These are phyloP conservation scores for Sarcophaga carnaria DNA, from an alignment of 2,888 invertebrate genomes.

Conservation along the genomic window DNA sequence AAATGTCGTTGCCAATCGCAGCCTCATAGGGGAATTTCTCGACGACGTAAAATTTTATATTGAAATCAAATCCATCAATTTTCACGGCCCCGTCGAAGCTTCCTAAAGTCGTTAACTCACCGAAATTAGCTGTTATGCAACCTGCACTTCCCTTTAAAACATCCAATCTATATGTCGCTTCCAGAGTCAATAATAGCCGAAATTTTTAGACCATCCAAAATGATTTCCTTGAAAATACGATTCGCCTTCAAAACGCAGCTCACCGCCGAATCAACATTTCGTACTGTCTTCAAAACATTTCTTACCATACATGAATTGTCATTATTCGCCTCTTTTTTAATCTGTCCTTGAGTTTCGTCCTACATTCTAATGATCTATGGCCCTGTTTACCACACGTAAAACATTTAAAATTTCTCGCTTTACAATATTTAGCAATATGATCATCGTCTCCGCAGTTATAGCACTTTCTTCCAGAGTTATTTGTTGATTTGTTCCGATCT, in stretches of 20 bases:
- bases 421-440: not conserved
- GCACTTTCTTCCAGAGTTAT: not conserved
- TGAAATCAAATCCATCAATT: not conserved
- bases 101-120: not conserved
- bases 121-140: not conserved
- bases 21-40: conserved; percentile 9
- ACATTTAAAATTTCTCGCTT: not conserved
- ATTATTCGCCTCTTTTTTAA: not conserved
- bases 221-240: not conserved
- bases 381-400: conserved; percentile 2
- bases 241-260: not conserved
- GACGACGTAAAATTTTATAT: conserved; percentile 5
- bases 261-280: not conserved
- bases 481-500: not conserved
- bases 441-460: not conserved
- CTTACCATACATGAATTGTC: not conserved
- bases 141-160: not conserved
- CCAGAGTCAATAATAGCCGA: not conserved
- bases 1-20: conserved; percentile 15
- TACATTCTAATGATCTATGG: not conserved
- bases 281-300: not conserved
- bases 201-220: not conserved
- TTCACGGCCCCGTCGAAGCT: not conserved
- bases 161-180: not conserved
- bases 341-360: not conserved